Evolutionary conservation across 2,113 vertebrate species (phyloP), one percentile per base, ranked within the genome.

Genomic region (Stomatorhinus ivindoensis): DNA sequence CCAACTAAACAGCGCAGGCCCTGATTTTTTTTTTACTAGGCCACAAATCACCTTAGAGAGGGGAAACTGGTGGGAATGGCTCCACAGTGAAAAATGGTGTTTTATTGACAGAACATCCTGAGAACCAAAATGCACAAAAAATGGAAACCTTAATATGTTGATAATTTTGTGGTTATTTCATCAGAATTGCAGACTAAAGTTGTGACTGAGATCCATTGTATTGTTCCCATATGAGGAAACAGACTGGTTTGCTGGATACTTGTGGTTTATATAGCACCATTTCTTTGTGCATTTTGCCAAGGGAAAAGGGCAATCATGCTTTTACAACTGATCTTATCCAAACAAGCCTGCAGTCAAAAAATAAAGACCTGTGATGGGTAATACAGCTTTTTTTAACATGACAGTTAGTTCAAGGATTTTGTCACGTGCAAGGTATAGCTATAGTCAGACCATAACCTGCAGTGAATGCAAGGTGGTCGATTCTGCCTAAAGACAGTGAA

Each of bases 11-110:
- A 91, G 46, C n/a, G 65, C 55, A 86, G 87, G 91, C 86, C 91
- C 90, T 92, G 94, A 89, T 53, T 53, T 51, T 51, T 51, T 53
- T 90, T 93, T 92, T 65, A 88, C 80, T 88, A 89, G 86, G 87
- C 90, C 91, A 92, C 89, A 93, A 93, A 93, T 89, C 89, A 90
- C 73, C 87, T 92, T 87, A 88, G 83, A 89, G 85, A 92, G 84
- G 88, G 82, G 39, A 87, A 89, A 90, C 39, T 35, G 89, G 42
- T 47, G 88, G 17, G 73, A 91, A 61, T 89, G 47, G 31, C 93
- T 92, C 89, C 92, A 90, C 88, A 35, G 55, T 47, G 35, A 84
- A 61, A 90, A 87, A 85, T 82, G 24, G 85, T 89, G 87, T 91
- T 92, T 91, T 90, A 87, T 82, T 89, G 53, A 82, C 46, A 51